Conservation (phyloP, 1,140 invertebrate species). For the Papilio glaucus region DNA sequence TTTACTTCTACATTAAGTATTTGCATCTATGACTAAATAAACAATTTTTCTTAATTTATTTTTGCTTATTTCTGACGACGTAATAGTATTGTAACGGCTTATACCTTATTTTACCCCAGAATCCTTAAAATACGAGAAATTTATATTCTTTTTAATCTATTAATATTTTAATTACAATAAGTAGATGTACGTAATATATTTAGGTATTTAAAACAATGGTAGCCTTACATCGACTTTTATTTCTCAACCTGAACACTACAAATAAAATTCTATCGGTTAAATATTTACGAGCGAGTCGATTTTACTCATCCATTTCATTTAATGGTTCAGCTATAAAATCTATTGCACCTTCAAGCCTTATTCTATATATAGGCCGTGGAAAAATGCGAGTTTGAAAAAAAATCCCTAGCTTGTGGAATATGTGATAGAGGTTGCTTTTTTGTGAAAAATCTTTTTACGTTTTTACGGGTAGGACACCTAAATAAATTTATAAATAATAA, state of each 20-base stretch:
- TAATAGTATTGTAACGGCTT: too few relatives aligned
- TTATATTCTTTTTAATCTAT: too few relatives aligned
- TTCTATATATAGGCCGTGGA: constrained; percentile 22
- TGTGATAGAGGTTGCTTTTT: neutral
- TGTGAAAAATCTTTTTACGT: neutral
- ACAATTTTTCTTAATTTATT: too few relatives aligned
- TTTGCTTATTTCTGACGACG: too few relatives aligned
- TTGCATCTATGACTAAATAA: too few relatives aligned
- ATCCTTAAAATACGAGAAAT: too few relatives aligned
- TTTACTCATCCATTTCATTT: constrained; percentile 34
- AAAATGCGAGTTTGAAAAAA: neutral
- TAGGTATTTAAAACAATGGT: neutral
- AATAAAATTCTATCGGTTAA: constrained; percentile 29
- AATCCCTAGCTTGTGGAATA: constrained; percentile 1
- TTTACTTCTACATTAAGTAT: too few relatives aligned
- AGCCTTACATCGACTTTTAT: neutral
- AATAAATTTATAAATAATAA: too few relatives aligned
- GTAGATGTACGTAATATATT: neutral
- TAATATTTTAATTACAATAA: too few relatives aligned
- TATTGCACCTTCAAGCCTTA: constrained; percentile 32
- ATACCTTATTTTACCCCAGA: too few relatives aligned
- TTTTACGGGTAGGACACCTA: too few relatives aligned
- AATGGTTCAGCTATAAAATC: constrained; percentile 25
- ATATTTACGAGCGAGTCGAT: constrained; percentile 28
- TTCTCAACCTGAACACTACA: constrained; percentile 19